phyloP scores from a whole-genome alignment of 1,140 invertebrate genomes.

The Probaryconus sp. region DNA sequence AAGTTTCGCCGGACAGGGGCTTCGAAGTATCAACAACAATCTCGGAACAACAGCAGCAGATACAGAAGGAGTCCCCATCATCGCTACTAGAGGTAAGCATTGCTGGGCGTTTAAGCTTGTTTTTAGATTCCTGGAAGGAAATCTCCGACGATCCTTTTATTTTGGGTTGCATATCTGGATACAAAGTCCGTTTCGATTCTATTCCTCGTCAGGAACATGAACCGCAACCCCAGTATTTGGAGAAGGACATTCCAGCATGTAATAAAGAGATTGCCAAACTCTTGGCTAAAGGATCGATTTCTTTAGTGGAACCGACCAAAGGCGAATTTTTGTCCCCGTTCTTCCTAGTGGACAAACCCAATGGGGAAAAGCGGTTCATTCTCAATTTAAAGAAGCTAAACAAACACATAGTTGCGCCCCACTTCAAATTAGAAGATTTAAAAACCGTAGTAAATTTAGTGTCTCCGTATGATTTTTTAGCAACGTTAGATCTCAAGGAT shows the following conservation, averaged over 20 bases:
- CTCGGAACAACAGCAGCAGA: no score
- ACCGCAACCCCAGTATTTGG: no score
- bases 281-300: background rate
- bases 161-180: constrained; percentile 6
- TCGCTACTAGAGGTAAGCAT: constrained; percentile 20
- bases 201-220: no score
- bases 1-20: background rate
- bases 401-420: constrained; percentile 44
- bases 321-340: constrained; percentile 8
- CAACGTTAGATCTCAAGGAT: constrained; percentile 12
- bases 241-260: no score
- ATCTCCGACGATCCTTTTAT: constrained; percentile 15
- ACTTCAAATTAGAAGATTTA: constrained; percentile 62
- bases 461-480: constrained; percentile 32
- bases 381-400: constrained; percentile 60
- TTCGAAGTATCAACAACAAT: no score
- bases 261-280: no score
- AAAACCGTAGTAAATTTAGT: constrained; percentile 42
- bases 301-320: background rate
- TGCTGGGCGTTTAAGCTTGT: constrained; percentile 15
- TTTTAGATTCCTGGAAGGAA: constrained; percentile 5
- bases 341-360: constrained; percentile 47
- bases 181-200: constrained; percentile 15
- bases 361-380: constrained; percentile 52
- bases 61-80: background rate